Evolutionary conservation across 1,140 invertebrate genomes (phyloP), one percentile per base, ranked within the genome.

Genomic region (Acromyrmex heyeri): DNA sequence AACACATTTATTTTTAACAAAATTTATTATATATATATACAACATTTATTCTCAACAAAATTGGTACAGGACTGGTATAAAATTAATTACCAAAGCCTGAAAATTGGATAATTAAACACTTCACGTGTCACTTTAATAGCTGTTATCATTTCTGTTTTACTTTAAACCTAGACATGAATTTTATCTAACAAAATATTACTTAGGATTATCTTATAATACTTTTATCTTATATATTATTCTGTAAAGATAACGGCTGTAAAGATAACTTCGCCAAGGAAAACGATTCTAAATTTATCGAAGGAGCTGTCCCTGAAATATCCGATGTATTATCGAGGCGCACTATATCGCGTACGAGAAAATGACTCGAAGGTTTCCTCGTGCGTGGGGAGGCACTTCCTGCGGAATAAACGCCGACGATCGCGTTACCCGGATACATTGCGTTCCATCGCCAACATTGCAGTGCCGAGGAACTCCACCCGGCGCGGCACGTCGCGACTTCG

Each of bases 401-500:
- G 79, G 67, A 61, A 61, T 34, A 72, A 75, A 75, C 44, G 69
- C 69, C 57, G 18, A 55, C 55, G 79, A 82, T 82, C 67, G 38
- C 44, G 53, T 72, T 82, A 82, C 55, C 69, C 57, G 57, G 55
- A 75, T 59, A 82, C 57, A 27, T 48, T 59, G 57, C 78, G 53
- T 69, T 50, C 65, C 53, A 81, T 16, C 78, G 50, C 34, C 38
- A 30, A 57, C 18, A 21, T 24, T 69, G 65, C 79, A 55, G 38
- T n/a, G 69, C 55, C 69, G 69, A 44, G 65, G 34, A 44, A 72
- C 79, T 73, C 55, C 79, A 21, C 65, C 78, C 79, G 67, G 53
- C 55, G 67, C 55, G 79, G n/a, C 67, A 53, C 79, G 77, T 38
- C 77, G 77, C 77, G 53, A 73, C 79, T 67, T 21, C 30, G 53